Percentiles rank a stretch among this genome's conserved stretches.
Evolutionary conservation across 2,797 vertebrate species (phyloP).

Genomic region (Pseudotriccus pelzelni): DNA sequence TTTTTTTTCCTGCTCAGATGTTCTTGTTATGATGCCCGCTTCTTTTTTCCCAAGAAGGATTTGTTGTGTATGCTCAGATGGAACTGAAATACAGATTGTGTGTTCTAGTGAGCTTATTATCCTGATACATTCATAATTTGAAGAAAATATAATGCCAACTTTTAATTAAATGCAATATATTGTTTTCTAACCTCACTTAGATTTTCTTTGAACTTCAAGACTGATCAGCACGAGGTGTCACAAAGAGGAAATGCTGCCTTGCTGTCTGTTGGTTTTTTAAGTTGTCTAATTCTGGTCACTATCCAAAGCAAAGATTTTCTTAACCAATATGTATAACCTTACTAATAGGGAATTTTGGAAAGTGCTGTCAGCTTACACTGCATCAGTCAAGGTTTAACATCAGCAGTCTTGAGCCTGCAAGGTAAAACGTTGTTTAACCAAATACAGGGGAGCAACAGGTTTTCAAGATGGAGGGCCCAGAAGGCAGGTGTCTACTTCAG

Average conservation of each 20-base stretch:
- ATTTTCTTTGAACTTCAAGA: conserved; percentile 17
- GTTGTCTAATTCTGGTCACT: not conserved
- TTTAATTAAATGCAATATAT: conserved; percentile 50
- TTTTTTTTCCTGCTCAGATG: not conserved
- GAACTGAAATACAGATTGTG: not conserved
- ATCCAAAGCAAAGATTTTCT: not conserved
- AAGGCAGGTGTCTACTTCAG: not conserved
- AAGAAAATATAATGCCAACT: not conserved
- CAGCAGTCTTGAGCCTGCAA: not conserved
- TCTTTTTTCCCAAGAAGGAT: not conserved
- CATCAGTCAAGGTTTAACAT: not conserved
- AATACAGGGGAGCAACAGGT: conserved; percentile 11
- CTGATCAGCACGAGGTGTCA: not conserved
- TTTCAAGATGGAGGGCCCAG: not conserved
- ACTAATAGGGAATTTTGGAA: not conserved
- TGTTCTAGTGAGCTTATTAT: conserved; percentile 5
- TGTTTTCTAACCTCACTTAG: conserved; percentile 37
- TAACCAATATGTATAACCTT: not conserved
- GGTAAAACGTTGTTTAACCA: not conserved
- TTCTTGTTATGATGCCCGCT: not conserved
- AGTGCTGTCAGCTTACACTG: not conserved
- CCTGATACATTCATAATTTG: not conserved
- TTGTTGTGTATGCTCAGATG: not conserved
- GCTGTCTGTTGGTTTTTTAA: not conserved
- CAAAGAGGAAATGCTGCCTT: not conserved